Evolutionary conservation across 2,113 vertebrate species (phyloP), one percentile per base, ranked within the genome.

Genomic region (Sebastes fasciatus): DNA sequence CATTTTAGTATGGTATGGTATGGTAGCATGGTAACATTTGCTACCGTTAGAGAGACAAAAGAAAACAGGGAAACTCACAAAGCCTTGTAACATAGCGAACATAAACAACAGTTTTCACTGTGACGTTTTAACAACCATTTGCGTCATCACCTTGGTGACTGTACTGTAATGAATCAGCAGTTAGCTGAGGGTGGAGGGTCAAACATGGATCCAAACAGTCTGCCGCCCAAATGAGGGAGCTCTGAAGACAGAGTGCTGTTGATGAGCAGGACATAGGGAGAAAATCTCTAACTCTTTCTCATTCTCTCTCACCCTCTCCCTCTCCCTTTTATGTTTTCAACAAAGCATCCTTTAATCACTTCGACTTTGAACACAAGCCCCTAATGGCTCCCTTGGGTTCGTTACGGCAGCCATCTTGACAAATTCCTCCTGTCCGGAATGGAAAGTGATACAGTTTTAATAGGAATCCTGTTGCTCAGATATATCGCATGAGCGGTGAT

Each of bases 341-440:
- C 87, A 83, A 88, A 89, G 77, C 86, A 58, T 84, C 78, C 79
- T 90, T 90, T 92, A 87, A 90, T 91, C 85, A 82, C 68, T 86
- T 48, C 69, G 68, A 83, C 92, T 90, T 86, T 79, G 73, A 94
- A 86, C 88, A 86, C 84, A 76, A 55, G 72, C 52, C 77, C 57
- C 68, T 82, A 88, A 88, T 88, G 86, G 58, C 84, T 89, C 89
- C 83, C 81, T 4, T n/a, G 82, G 79, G 83, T 66, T 78, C 4
- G 9, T 57, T 46, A 63, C 21, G 16, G 66, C 77, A 21, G 72
- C 79, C 49, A 77, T 90, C 80, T 88, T 86, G 70, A 81, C 86
- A 67, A 86, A 84, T 74, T 74, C 66, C 40, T 71, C 80, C 51
- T 63, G 45, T 51, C 7, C n/a, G 4, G 6, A n/a, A 62, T 63